Evolutionary conservation across 2,113 vertebrate genomes (phyloP).

Genomic region (Piliocolobus tephrosceles): DNA sequence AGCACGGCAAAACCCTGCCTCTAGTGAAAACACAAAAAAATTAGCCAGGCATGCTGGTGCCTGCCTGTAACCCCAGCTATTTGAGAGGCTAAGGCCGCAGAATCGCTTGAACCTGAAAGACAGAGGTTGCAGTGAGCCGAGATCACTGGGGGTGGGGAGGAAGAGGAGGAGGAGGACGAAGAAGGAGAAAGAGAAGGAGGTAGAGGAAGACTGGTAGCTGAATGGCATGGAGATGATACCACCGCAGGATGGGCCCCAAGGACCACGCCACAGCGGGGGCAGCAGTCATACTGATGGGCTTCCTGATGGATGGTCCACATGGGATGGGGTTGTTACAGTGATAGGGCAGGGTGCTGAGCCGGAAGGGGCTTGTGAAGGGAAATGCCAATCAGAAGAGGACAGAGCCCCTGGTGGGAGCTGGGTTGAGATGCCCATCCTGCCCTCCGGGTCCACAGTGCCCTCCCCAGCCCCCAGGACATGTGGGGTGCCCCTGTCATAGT

Average conservation of each 20-base stretch:
- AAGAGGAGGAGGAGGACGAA: no score
- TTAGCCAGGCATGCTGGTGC: no score
- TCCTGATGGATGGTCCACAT: accelerated
- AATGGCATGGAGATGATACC: accelerated
- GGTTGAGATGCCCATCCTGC: accelerated
- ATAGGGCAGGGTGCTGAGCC: neutral
- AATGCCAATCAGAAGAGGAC: accelerated
- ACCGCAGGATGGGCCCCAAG: neutral
- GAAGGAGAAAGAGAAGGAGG: neutral
- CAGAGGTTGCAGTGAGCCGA: no score
- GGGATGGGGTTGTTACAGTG: neutral
- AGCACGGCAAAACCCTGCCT: no score
- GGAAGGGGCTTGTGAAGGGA: neutral
- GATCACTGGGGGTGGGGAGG: accelerated
- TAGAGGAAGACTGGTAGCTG: neutral
- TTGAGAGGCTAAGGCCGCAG: no score
- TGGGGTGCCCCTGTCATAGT: neutral
- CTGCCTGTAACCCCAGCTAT: no score
- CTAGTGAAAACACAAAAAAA: no score
- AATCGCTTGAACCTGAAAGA: no score
- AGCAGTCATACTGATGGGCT: accelerated
- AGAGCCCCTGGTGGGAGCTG: neutral
- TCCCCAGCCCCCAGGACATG: neutral
- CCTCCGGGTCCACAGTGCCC: neutral
- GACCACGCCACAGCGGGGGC: accelerated